Evolutionary conservation across 53 echinoderm and acorn worm genomes (phyloP).

Genomic region (Echinometra lucunter): DNA sequence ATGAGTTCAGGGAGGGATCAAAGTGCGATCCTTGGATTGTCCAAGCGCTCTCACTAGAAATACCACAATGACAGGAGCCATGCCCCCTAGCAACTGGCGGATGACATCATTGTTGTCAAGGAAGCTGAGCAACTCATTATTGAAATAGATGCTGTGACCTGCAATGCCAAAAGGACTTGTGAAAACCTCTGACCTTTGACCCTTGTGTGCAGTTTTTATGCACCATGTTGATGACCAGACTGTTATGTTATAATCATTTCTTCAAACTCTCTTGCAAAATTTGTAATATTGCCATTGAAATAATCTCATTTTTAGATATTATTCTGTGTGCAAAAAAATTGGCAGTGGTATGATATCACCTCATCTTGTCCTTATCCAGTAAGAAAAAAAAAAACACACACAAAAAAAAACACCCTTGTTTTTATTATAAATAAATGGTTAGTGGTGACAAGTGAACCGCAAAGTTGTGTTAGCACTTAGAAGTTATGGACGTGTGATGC

Average conservation of each 20-base stretch:
- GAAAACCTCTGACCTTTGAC: constrained; percentile 1
- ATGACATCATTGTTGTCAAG: constrained; percentile 25
- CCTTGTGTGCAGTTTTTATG: background rate
- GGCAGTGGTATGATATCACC: too few relatives aligned
- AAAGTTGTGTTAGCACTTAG: too few relatives aligned
- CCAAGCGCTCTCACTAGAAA: constrained; percentile 97
- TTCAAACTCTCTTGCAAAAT: background rate
- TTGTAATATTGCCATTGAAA: too few relatives aligned
- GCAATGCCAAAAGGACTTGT: background rate
- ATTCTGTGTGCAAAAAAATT: too few relatives aligned
- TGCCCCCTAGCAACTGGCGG: background rate
- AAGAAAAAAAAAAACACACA: too few relatives aligned
- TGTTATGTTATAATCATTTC: background rate
- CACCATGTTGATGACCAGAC: background rate
- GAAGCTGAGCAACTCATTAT: background rate
- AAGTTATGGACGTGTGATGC: too few relatives aligned
- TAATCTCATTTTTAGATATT: too few relatives aligned
- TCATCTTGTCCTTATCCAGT: too few relatives aligned
- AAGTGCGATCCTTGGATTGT: constrained; percentile 99
- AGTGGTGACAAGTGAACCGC: too few relatives aligned
- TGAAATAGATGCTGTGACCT: constrained; percentile 20
- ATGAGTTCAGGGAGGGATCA: constrained; percentile 98
- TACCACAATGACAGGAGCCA: constrained; percentile 89
- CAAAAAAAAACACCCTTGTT: too few relatives aligned
- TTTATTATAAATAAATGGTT: too few relatives aligned